These are phyloP conservation scores for Rhea americana DNA, from an alignment of 2,113 vertebrate species.

Conservation along the genomic window DNA sequence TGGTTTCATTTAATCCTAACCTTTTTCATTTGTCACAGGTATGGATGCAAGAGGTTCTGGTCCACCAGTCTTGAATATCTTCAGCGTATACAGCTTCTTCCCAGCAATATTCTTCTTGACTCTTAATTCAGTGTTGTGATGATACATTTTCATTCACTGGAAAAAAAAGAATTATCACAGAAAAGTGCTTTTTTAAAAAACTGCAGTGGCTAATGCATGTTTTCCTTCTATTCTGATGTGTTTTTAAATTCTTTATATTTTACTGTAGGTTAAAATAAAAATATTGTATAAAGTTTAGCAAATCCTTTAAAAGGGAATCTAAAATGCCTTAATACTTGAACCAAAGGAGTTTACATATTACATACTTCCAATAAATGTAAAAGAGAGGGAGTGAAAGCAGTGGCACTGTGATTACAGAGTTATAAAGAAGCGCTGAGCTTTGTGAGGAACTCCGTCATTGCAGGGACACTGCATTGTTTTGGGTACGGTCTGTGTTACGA, in stretches of 20 bases:
- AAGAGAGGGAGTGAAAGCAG: neutral
- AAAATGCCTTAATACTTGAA: conserved; percentile 85
- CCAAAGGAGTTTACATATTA: conserved; percentile 80
- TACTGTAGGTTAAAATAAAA: conserved; percentile 65
- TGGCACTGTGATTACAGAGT: neutral
- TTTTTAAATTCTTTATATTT: conserved; percentile 78
- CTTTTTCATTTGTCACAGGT: conserved; percentile 76
- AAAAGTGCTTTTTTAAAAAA: conserved; percentile 67
- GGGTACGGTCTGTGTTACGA: neutral
- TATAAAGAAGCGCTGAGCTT: neutral
- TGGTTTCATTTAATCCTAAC: neutral
- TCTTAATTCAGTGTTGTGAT: conserved; percentile 65
- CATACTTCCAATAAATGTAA: conserved; percentile 9
- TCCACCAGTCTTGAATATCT: conserved; percentile 48
- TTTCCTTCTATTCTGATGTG: conserved; percentile 64
- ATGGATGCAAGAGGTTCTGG: conserved; percentile 89
- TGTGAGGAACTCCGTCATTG: neutral
- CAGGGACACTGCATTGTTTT: neutral
- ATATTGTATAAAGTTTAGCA: conserved; percentile 53
- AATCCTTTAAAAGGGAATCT: conserved; percentile 73
- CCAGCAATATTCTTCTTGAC: conserved; percentile 70
- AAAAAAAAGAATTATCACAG: conserved; percentile 24
- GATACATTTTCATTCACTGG: conserved; percentile 40
- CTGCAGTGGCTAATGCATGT: conserved; percentile 76
- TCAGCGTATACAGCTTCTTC: conserved; percentile 69